These are phyloP conservation scores for Gymnoscopelus microlampas DNA, from an alignment of 2,797 vertebrate species.

Conservation along the genomic window DNA sequence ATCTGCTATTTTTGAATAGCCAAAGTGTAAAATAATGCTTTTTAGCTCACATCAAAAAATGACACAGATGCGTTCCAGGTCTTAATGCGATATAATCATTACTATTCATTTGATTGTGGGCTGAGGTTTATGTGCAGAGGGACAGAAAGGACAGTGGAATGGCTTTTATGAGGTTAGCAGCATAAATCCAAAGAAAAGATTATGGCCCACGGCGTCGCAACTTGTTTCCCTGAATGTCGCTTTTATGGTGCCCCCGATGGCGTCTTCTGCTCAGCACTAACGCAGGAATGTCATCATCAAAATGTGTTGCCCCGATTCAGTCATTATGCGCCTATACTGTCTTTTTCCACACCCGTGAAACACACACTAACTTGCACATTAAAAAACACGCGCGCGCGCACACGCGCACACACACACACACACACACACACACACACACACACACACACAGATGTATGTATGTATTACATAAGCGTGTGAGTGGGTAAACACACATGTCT, in stretches of 20 bases:
- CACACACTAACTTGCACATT: neutral
- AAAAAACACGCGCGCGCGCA: neutral
- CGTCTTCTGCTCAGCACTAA: slow-evolving; percentile 16
- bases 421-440: slow-evolving; percentile 16
- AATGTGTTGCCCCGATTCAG: slow-evolving; percentile 47
- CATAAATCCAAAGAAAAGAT: slow-evolving; percentile 31
- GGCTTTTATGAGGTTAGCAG: slow-evolving; percentile 24
- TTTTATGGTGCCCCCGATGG: slow-evolving; percentile 39
- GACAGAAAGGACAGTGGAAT: slow-evolving; percentile 9
- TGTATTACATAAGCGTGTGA: too few species aligned
- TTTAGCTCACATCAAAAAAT: too few species aligned
- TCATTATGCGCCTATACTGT: slow-evolving; percentile 24
- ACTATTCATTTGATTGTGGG: slow-evolving; percentile 9
- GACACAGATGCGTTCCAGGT: too few species aligned
- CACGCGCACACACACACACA: neutral
- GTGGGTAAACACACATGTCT: too few species aligned
- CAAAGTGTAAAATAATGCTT: too few species aligned
- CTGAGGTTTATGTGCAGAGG: slow-evolving; percentile 11
- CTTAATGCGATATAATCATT: too few species aligned
- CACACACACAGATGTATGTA: neutral
- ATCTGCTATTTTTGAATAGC: too few species aligned
- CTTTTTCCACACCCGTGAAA: neutral
- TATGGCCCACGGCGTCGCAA: slow-evolving; percentile 29
- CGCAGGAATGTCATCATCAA: slow-evolving; percentile 30
- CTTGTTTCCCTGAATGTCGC: slow-evolving; percentile 31